Evolutionary conservation across 2,113 vertebrate species (phyloP), one percentile per base, ranked within the genome.

Genomic region (Thermophis baileyi): DNA sequence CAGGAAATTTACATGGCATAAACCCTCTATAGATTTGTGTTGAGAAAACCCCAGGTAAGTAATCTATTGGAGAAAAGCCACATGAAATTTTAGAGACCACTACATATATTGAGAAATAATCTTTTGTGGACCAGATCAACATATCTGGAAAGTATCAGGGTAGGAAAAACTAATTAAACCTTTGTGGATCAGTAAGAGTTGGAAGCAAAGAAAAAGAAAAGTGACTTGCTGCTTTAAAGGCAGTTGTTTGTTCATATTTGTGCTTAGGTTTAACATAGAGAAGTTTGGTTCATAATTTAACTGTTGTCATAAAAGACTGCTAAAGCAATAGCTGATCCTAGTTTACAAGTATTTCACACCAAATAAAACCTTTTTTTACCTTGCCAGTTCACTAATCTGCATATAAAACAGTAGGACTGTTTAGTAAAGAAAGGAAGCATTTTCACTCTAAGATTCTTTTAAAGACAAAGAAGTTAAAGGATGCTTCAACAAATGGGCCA

Each of bases 301-400:
- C 54, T 74, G 49, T 93, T 63, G 57, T 92, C 94, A 94, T 93
- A 91, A 93, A 93, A 94, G 81, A 69, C 94, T 95, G 53, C 89
- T 95, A 85, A 93, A 94, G 1, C 27, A 92, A 69, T 9, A 35
- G 90, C 55, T 94, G 90, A 93, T 96, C 81, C 69, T 93, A 94
- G 86, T 89, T 92, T 97, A 89, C 93, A 95, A 96, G 95, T 96
- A 95, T 96, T 96, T 96, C 93, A 97, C 92, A 91, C 93, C 94
- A 96, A 10, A 95, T 96, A 96, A 96, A 96, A 96, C 92, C 89
- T 95, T 95, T 95, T 60, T 93, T 94, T 95, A 96, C 95, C 92
- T 95, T 0, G 0, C 91, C 94, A 96, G 93, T 94, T 96, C 92
- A 91, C 92, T 95, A 91, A 95, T 97, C 95, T 96, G 92, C 95